Conservation (phyloP, 2,888 invertebrate species). For the Temnothorax unifasciatus region DNA sequence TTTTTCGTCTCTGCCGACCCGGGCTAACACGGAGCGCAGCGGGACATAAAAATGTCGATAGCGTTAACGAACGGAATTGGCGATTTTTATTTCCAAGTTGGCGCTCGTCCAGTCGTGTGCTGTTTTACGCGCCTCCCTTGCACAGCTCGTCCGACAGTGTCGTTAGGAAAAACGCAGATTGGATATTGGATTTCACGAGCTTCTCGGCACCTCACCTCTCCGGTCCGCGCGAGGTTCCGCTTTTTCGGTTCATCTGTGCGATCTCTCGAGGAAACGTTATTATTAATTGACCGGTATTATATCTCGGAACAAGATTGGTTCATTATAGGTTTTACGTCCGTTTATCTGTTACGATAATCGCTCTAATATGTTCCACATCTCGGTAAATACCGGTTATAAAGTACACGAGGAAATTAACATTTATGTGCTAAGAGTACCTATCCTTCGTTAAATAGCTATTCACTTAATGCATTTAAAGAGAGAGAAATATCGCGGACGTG, state of each 20-base stretch:
- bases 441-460: neutral
- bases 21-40: slow-evolving; percentile 42
- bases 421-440: neutral
- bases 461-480: neutral
- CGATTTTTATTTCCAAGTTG: slow-evolving; percentile 77
- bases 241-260: slow-evolving; percentile 17
- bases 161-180: slow-evolving; percentile 76
- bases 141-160: slow-evolving; percentile 71
- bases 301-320: slow-evolving; percentile 6
- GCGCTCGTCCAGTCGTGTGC: slow-evolving; percentile 74
- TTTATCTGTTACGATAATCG: slow-evolving; percentile 4
- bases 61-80: slow-evolving; percentile 77
- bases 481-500: neutral
- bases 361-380: neutral
- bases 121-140: slow-evolving; percentile 70
- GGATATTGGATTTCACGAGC: slow-evolving; percentile 74
- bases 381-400: slow-evolving; percentile 1
- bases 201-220: slow-evolving; percentile 26
- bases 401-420: neutral
- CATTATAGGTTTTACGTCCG: neutral
- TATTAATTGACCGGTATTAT: slow-evolving; percentile 39
- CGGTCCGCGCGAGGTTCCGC: neutral
- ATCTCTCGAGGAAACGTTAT: slow-evolving; percentile 30
- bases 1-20: slow-evolving; percentile 48
- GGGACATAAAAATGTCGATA: slow-evolving; percentile 74